phyloP scores from a whole-genome alignment of 2,113 vertebrate species.

The Callocephalon fimbriatum region DNA sequence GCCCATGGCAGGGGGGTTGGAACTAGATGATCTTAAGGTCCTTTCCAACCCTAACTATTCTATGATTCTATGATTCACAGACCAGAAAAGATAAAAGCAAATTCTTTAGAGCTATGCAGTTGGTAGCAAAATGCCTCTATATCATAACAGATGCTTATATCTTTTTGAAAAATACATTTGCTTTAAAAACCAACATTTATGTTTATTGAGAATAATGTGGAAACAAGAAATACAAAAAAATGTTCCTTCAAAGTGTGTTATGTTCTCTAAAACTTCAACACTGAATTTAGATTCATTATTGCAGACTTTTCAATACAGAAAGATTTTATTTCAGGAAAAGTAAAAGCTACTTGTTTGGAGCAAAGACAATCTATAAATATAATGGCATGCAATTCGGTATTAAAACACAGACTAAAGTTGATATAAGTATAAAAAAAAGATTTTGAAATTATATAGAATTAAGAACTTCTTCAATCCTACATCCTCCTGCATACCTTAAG shows the following conservation, averaged over 20 bases:
- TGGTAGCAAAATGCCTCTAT: not conserved
- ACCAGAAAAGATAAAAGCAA: not conserved
- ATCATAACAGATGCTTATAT: not conserved
- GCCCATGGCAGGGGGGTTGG: too few relatives aligned
- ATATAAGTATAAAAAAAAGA: not conserved
- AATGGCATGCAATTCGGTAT: not conserved
- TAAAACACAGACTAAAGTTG: not conserved
- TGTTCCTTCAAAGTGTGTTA: not conserved
- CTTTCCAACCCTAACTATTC: too few relatives aligned
- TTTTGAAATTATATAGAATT: not conserved
- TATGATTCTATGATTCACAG: too few relatives aligned
- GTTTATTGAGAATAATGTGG: not conserved
- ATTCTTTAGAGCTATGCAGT: not conserved
- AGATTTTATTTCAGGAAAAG: not conserved
- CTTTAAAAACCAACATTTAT: not conserved
- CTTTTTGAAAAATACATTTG: not conserved
- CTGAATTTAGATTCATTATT: not conserved
- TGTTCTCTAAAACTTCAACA: not conserved
- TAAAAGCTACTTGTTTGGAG: not conserved
- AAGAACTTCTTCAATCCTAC: not conserved
- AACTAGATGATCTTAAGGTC: too few relatives aligned
- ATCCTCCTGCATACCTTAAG: not conserved
- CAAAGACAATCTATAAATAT: not conserved
- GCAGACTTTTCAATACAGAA: not conserved
- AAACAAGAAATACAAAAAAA: not conserved